These are phyloP conservation scores for Prionailurus viverrinus DNA, from an alignment of 2,113 vertebrate genomes.

Conservation along the genomic window DNA sequence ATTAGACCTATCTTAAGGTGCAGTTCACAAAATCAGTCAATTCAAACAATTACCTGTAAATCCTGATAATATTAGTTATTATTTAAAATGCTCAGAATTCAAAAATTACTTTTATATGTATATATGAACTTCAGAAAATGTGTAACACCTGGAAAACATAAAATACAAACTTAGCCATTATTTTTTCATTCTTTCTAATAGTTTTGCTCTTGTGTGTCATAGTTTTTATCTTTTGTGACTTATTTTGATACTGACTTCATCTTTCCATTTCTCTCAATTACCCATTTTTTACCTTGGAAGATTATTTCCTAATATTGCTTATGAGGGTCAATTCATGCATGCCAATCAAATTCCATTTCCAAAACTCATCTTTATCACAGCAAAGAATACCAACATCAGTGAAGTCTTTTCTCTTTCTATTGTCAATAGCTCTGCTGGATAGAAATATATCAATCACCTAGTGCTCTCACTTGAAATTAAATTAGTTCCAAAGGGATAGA, in stretches of 20 bases:
- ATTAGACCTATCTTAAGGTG: constrained; percentile 20
- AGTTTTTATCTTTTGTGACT: constrained; percentile 47
- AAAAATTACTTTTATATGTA: background rate
- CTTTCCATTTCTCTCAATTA: constrained; percentile 62
- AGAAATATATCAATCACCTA: constrained; percentile 82
- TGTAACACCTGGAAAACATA: constrained; percentile 40
- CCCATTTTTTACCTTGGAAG: constrained; percentile 54
- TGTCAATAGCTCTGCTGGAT: constrained; percentile 80
- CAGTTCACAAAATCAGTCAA: background rate
- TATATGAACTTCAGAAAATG: background rate
- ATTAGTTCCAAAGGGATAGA: constrained; percentile 75
- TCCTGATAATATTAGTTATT: background rate
- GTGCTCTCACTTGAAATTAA: constrained; percentile 82
- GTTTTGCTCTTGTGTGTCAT: constrained; percentile 39
- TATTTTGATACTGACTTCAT: constrained; percentile 71
- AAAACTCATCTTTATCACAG: constrained; percentile 71
- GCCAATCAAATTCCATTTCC: constrained; percentile 71
- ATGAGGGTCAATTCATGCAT: constrained; percentile 53
- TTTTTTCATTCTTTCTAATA: constrained; percentile 70
- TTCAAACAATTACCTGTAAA: background rate
- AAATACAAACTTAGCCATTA: constrained; percentile 16
- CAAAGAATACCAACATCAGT: constrained; percentile 71
- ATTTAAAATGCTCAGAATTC: background rate
- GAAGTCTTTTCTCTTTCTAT: constrained; percentile 78
- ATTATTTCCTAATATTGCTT: constrained; percentile 78